Evolutionary conservation across 2,888 invertebrate species (phyloP), one percentile per base, ranked within the genome.

Genomic region (Cheilosia soror): DNA sequence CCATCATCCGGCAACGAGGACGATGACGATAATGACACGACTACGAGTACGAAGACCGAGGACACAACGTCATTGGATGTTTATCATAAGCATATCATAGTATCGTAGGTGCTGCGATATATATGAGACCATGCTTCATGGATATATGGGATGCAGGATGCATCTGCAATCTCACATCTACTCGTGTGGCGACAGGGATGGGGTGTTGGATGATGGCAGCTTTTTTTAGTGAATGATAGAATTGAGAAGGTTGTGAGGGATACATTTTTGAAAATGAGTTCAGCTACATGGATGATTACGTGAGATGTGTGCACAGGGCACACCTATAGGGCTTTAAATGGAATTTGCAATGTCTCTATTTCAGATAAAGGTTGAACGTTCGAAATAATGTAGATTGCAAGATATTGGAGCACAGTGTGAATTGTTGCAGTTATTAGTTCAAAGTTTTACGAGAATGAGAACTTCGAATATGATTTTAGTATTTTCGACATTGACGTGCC

Each of bases 241-340:
- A 71, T 60, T 49, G 71, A 58, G 27, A 47, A 71, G 47, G 37
- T 11, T 37, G 47, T 71, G n/a, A 40, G 20, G 42, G 57, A 47
- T 68, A 51, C 37, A 65, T 51, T 66, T 66, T 53, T 62, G 60
- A 62, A 62, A 51, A 62, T 62, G 60, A 62, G 60, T 72, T 62
- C 72, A 71, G 7, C 60, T 51, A 47, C 47, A 15, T 9, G 33
- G 31, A 53, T 73, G 62, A 31, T 63, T 73, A 62, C 37, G 51
- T 15, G 60, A 11, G 37, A 29, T 27, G 42, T 40, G 37, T n/a
- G 51, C 49, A 33, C 33, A 33, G 33, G 33, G 40, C 11, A 15
- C 25, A 55, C 6, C 60, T n/a, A 20, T 31, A 51, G 40, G 27
- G 25, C 37, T 47, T 51, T 42, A 37, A 40, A 71, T 72, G 49